These are phyloP conservation scores for Pelmatolapia mariae DNA, from an alignment of 2,113 vertebrate species.

Conservation along the genomic window DNA sequence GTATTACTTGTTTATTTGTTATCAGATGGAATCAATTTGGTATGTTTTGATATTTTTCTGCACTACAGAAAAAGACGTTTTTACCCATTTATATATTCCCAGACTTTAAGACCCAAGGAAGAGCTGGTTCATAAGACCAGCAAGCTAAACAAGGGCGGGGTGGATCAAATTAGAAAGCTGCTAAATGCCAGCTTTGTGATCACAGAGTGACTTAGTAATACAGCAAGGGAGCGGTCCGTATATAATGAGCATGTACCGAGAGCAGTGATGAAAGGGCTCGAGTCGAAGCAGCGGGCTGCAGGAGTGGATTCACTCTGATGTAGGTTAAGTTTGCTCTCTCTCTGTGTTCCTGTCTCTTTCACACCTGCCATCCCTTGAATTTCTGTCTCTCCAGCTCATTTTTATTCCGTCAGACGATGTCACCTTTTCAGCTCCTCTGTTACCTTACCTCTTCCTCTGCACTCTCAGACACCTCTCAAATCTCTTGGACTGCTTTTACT, in stretches of 20 bases:
- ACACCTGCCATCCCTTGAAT: not conserved
- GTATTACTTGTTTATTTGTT: not conserved
- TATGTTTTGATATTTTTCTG: not conserved
- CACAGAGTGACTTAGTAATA: conserved; percentile 17
- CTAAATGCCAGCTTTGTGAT: conserved; percentile 51
- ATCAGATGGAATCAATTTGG: not conserved
- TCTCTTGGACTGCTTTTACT: not conserved
- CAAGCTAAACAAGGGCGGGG: conserved; percentile 7
- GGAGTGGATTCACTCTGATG: not conserved
- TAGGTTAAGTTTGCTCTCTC: not conserved
- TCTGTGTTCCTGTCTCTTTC: not conserved
- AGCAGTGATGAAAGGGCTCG: conserved; percentile 5
- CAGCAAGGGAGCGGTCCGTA: conserved; percentile 30
- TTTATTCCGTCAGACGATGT: not conserved
- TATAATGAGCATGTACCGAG: conserved; percentile 48
- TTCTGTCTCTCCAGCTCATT: not conserved
- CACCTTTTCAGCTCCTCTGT: not conserved
- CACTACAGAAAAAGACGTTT: not conserved
- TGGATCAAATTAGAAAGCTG: conserved; percentile 37
- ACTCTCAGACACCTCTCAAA: not conserved
- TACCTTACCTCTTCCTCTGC: not conserved
- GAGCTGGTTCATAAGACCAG: not conserved
- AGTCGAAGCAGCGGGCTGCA: not conserved
- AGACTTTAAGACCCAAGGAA: not conserved
- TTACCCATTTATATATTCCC: not conserved